These are phyloP conservation scores for Drosophila insularis DNA, from an alignment of 1,140 invertebrate genomes.

Conservation along the genomic window DNA sequence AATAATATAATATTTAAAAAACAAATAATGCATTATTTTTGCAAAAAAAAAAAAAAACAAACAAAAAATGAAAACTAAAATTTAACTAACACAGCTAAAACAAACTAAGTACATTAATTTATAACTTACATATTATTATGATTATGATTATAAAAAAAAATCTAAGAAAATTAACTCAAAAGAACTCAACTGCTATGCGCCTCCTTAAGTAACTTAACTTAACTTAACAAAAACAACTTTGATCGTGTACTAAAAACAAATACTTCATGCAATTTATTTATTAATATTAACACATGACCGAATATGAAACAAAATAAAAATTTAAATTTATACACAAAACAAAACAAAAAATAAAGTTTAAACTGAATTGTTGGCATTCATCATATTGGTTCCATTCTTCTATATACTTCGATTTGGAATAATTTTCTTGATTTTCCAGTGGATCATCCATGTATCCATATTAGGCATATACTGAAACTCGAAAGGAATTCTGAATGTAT, in stretches of 20 bases:
- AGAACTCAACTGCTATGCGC: constrained; percentile 53
- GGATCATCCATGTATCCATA: too few relatives aligned
- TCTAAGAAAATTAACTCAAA: constrained; percentile 24
- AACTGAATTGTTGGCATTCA: not conserved
- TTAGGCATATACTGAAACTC: too few relatives aligned
- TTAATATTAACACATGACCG: constrained; percentile 54
- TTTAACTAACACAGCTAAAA: constrained; percentile 14
- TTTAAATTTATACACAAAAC: constrained; percentile 54
- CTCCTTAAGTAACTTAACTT: constrained; percentile 47
- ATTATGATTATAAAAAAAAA: not conserved
- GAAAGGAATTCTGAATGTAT: too few relatives aligned
- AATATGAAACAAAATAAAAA: constrained; percentile 44
- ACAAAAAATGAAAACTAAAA: constrained; percentile 1
- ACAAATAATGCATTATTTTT: constrained; percentile 52
- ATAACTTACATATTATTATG: constrained; percentile 16
- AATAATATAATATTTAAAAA: constrained; percentile 47
- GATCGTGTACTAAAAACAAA: constrained; percentile 49
- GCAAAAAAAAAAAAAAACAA: constrained; percentile 24
- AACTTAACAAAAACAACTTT: constrained; percentile 45
- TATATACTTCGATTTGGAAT: too few relatives aligned
- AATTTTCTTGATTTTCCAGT: too few relatives aligned
- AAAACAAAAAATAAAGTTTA: constrained; percentile 8
- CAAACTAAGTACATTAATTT: constrained; percentile 22
- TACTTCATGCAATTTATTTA: constrained; percentile 56
- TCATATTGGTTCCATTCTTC: not conserved